Evolutionary conservation across 2,797 vertebrate species (phyloP), one percentile per base, ranked within the genome.

Genomic region (Myripristis jacobus): DNA sequence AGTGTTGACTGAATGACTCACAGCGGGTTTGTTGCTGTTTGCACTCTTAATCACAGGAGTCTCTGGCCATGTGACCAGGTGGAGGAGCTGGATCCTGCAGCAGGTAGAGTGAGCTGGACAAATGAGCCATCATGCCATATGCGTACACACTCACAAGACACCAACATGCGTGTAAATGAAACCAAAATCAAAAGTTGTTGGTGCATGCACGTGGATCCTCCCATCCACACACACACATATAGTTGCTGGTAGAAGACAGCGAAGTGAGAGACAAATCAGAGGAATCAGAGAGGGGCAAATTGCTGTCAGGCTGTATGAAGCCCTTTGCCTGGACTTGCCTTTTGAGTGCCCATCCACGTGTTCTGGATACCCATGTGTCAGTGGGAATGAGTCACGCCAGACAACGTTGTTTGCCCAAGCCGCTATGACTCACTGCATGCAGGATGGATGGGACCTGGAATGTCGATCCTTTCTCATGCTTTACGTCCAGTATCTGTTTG

Each of bases 1-100:
- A 44, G 24, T 87, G 83, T 90, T 91, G 85, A 87, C 82, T 76
- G 31, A 87, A 77, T 92, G 91, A 93, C 61, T 92, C 90, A 93
- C 50, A 5, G 58, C 48, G 24, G 58, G 43, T 67, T 21, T 83
- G 75, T 78, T 73, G 64, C 38, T 81, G 82, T 92, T 90, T 84
- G 83, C 80, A 77, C 70, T 86, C 53, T 71, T 86, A 84, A 84
- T 82, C 80, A 67, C 73, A 63, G 70, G 78, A 61, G 52, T 44
- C 52, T 53, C 72, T 31, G 66, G 62, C 87, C 87, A 85, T 69
- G 81, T 88, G 83, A 92, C 70, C 3, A 9, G 74, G 60, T 66
- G 70, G 68, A 79, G 60, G 70, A 64, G 68, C 56, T 76, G 74
- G 75, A 91, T 87, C 71, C 54, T 75, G 58, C 63, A 73, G 66